phyloP scores from a whole-genome alignment of 1,140 invertebrate genomes.

The Solenopsis invicta region DNA sequence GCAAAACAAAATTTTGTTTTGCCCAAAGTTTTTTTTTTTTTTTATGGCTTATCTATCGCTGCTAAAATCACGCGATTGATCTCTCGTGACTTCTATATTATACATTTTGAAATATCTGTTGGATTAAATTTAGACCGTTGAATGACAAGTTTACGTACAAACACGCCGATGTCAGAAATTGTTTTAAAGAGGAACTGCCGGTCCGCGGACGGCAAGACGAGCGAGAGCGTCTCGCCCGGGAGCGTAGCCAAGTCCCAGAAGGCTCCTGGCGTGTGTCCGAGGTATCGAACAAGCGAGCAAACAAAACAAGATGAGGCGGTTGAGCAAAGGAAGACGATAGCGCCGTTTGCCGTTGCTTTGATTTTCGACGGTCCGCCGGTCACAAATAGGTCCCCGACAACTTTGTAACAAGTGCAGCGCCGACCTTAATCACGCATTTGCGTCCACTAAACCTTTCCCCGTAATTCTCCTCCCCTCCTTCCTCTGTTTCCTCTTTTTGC shows the following conservation, averaged over 20 bases:
- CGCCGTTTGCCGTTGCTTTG: conserved; percentile 74
- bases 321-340: conserved; percentile 44
- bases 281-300: conserved; percentile 81
- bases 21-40: neutral
- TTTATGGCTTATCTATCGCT: neutral
- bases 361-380: conserved; percentile 76
- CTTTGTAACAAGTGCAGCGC: conserved; percentile 76
- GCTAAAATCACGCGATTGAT: neutral
- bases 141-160: conserved; percentile 33
- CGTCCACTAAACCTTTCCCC: conserved; percentile 20
- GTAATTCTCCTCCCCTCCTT: conserved; percentile 26
- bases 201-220: conserved; percentile 21
- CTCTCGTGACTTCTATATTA: neutral
- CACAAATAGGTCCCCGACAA: conserved; percentile 73
- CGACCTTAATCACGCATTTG: conserved; percentile 55
- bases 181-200: conserved; percentile 56
- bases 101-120: conserved; percentile 6
- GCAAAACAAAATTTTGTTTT: neutral
- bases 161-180: conserved; percentile 38
- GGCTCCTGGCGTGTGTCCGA: conserved; percentile 71
- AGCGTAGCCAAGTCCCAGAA: conserved; percentile 21
- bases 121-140: neutral
- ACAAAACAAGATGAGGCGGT: conserved; percentile 69
- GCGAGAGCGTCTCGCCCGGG: neutral
- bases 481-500: neutral